Evolutionary conservation across 2,797 vertebrate genomes (phyloP).

Genomic region (Chromobotia macracanthus): DNA sequence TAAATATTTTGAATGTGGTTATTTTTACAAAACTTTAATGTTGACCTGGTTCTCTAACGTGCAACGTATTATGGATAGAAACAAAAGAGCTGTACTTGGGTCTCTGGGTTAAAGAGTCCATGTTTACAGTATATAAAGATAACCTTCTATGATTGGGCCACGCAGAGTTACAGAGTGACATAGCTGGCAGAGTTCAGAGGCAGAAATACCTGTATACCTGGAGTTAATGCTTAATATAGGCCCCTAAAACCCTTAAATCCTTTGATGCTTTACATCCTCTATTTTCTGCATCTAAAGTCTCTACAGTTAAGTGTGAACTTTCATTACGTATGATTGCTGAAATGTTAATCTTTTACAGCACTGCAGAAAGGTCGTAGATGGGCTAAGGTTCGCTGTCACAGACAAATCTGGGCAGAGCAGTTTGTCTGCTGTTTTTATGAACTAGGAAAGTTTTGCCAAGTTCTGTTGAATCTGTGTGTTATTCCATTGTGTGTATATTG

Average conservation of each 20-base stretch:
- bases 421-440: background rate
- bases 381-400: background rate
- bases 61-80: background rate
- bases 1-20: background rate
- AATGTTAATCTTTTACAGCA: slow-evolving; percentile 1
- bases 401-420: background rate
- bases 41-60: background rate
- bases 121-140: slow-evolving; percentile 41
- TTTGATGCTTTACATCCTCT: slow-evolving; percentile 35
- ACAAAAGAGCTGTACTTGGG: background rate
- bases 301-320: background rate
- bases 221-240: slow-evolving; percentile 37
- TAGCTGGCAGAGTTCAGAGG: background rate
- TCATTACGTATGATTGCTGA: slow-evolving; percentile 3
- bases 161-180: background rate
- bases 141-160: background rate
- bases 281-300: background rate
- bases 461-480: background rate
- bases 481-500: background rate
- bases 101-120: background rate
- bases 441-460: background rate
- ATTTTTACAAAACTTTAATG: background rate
- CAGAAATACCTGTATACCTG: slow-evolving; percentile 31
- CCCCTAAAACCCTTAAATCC: slow-evolving; percentile 32
- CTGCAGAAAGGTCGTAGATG: background rate